phyloP scores from a whole-genome alignment of 2,888 invertebrate genomes.

The Lottia gigantea region DNA sequence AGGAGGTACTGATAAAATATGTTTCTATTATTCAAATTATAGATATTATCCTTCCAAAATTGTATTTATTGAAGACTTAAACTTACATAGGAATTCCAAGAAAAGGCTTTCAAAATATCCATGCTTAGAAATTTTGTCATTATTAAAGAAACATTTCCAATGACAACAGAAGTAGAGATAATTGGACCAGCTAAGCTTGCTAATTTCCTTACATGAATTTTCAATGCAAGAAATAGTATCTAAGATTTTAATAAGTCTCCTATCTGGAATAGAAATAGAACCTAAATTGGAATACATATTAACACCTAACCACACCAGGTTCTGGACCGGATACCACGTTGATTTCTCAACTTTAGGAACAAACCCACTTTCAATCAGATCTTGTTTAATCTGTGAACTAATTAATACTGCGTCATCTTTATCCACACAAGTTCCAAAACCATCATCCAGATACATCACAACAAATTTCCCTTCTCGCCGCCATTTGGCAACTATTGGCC shows the following conservation, averaged over 20 bases:
- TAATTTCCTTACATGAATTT: neutral
- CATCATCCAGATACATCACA: too few species aligned
- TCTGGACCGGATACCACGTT: neutral
- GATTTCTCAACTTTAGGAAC: neutral
- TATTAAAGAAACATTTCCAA: slow-evolving; percentile 25
- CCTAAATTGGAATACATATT: neutral
- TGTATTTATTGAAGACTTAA: slow-evolving; percentile 16
- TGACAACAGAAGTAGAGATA: slow-evolving; percentile 28
- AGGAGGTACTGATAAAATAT: slow-evolving; percentile 11
- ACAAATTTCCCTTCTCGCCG: too few species aligned
- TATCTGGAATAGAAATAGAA: neutral
- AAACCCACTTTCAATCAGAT: too few species aligned
- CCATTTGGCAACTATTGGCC: too few species aligned
- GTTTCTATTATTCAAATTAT: slow-evolving; percentile 18
- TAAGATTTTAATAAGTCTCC: neutral
- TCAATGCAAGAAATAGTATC: neutral
- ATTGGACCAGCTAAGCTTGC: neutral
- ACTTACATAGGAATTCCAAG: slow-evolving; percentile 22
- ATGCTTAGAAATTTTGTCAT: slow-evolving; percentile 25
- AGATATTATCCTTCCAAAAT: slow-evolving; percentile 21
- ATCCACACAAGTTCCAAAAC: too few species aligned
- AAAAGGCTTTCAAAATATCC: slow-evolving; percentile 15
- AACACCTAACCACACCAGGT: neutral
- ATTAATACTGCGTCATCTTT: too few species aligned
- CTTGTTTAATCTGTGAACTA: too few species aligned